Base-by-base conservation (phyloP, 2,888 invertebrate species). In the Frankliniella fusca region DNA sequence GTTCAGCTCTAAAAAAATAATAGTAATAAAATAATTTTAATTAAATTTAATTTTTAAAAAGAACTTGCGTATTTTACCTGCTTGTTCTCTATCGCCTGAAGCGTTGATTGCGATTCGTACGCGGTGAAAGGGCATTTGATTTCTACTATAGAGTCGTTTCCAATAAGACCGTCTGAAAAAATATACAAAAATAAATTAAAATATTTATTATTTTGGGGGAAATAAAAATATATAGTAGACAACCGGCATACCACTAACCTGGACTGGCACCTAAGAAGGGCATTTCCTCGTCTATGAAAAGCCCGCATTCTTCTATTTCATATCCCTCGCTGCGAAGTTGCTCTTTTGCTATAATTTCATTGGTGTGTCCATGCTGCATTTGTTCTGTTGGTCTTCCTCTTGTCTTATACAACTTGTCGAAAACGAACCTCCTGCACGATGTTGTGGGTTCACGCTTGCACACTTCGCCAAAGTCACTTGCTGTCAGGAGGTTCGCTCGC, bases 241-340 rank as follows among this genome's bases (percentile, higher is more conserved):
- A 2, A 18, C 23, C 76, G 23, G 11, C 38, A 11, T 38, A n/a
- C 18, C n/a, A 12, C 82, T 82, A 18, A 83, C 82, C 83, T 80
- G 83, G 83, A 18, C 81, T 80, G 18, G 83, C 83, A 48, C 81
- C 83, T n/a, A 83, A 80, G 70, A 81, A 83, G 70, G 83, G 83
- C 27, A 83, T 65, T 80, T 83, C 65, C 70, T 81, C 70, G 80
- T 81, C 81, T 8, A 83, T 81, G 65, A 83, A 80, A 38, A 84
- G 50, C 15, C 83, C 84, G 3, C 83, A 80, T 48, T 81, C 50
- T 50, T 80, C 23, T 20, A 81, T 76, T 38, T 81, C 65, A 20
- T 80, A 76, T 27, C 83, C 84, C 12, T 23, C 76, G 2, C 38
- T 49, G n/a, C 70, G 7, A 23, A 82, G 76, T 50, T 49, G 28